Percentiles rank a stretch among this genome's conserved stretches.
These are phyloP conservation scores for Mormyrops boulengeri DNA, from an alignment of 2,797 vertebrate genomes.

Conservation along the genomic window DNA sequence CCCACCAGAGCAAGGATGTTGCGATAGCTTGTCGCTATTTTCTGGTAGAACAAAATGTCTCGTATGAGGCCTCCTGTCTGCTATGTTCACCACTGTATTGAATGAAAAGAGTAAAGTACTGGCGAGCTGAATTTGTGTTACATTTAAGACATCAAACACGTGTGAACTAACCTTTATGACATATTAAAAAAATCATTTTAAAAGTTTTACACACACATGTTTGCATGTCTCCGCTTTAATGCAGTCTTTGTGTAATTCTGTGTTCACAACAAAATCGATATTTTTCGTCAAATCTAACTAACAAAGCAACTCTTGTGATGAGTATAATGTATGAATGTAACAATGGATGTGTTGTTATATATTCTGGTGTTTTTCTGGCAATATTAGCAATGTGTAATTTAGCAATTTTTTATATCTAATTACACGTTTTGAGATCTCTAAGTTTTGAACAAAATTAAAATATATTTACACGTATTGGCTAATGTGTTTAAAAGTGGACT, in stretches of 20 bases:
- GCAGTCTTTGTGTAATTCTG: background rate
- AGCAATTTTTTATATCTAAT: background rate
- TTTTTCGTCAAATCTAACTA: background rate
- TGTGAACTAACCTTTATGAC: background rate
- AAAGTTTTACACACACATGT: background rate
- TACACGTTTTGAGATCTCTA: background rate
- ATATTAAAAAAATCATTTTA: background rate
- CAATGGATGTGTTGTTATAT: background rate
- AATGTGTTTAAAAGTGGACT: background rate
- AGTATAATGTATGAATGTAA: background rate
- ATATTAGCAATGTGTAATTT: background rate
- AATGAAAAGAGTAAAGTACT: slow-evolving; percentile 77
- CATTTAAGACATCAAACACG: slow-evolving; percentile 41
- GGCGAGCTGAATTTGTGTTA: slow-evolving; percentile 47
- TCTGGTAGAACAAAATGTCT: slow-evolving; percentile 43
- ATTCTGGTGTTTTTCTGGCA: background rate
- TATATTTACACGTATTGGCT: background rate
- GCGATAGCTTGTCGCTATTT: slow-evolving; percentile 31
- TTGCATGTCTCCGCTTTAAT: background rate
- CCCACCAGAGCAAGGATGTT: slow-evolving; percentile 14
- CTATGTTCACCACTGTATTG: slow-evolving; percentile 53
- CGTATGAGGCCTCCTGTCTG: slow-evolving; percentile 32
- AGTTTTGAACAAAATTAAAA: background rate
- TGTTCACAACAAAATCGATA: background rate
- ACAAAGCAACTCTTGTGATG: background rate